Evolutionary conservation across 23 tunicate species (phyloP).

Genomic region (Phallusia fumigata): DNA sequence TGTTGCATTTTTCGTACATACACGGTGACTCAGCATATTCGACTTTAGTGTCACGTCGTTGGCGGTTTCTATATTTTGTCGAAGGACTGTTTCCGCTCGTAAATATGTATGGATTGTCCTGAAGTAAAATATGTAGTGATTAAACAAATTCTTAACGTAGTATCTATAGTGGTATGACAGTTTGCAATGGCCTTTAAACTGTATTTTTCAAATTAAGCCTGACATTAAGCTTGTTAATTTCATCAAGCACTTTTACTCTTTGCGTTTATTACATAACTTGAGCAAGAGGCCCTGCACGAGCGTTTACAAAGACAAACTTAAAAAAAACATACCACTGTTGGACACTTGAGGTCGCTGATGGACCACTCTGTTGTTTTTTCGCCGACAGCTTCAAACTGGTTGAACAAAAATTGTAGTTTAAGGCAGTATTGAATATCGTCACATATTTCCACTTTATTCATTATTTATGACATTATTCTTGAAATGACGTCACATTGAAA

Average conservation of each 20-base stretch:
- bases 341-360: conserved; percentile 69
- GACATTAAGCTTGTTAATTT: too few species aligned
- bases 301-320: too few species aligned
- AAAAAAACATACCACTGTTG: conserved; percentile 56
- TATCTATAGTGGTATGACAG: too few species aligned
- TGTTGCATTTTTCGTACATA: background rate
- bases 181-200: too few species aligned
- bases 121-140: too few species aligned
- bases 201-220: too few species aligned
- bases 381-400: conserved; percentile 87
- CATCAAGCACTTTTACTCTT: too few species aligned
- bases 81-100: conserved; percentile 33
- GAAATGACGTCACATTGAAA: background rate
- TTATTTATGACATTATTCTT: background rate
- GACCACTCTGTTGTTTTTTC: conserved; percentile 70
- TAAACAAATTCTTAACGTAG: too few species aligned
- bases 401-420: background rate
- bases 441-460: too few species aligned
- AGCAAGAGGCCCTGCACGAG: too few species aligned
- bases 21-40: conserved; percentile 1
- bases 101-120: conserved; percentile 54
- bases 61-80: background rate
- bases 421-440: too few species aligned
- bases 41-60: background rate
- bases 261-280: too few species aligned